Percentiles rank a stretch among this genome's conserved stretches.
phyloP scores from a whole-genome alignment of 2,797 vertebrate species.

The Prionace glauca region DNA sequence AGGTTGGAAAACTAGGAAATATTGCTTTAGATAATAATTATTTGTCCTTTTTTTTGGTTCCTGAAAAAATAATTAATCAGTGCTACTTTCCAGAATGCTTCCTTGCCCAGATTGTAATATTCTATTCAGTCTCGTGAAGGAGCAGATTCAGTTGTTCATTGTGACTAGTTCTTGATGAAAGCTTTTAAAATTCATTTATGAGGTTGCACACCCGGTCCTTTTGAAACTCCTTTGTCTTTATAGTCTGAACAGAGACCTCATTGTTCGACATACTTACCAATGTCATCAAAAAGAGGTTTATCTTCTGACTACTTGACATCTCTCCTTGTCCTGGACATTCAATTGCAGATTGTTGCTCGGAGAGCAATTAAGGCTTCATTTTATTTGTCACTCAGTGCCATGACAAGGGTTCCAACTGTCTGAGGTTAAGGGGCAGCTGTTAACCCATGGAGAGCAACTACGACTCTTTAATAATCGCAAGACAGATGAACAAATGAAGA shows the following conservation, averaged over 20 bases:
- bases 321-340: constrained; percentile 46
- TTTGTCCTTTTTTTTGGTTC: not conserved
- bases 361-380: constrained; percentile 55
- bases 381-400: constrained; percentile 53
- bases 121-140: not conserved
- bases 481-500: constrained; percentile 35
- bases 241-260: constrained; percentile 43
- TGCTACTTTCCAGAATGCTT: not conserved
- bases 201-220: not conserved
- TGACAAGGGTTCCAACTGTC: constrained; percentile 54
- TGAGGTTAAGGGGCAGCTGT: constrained; percentile 57
- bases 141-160: not conserved
- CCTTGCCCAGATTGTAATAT: not conserved
- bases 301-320: constrained; percentile 60
- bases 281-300: constrained; percentile 52
- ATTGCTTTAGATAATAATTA: not conserved
- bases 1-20: not conserved
- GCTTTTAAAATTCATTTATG: constrained; percentile 34
- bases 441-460: constrained; percentile 43
- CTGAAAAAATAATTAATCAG: not conserved
- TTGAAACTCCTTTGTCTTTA: constrained; percentile 37
- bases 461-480: constrained; percentile 12
- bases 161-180: constrained; percentile 4
- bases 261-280: constrained; percentile 39
- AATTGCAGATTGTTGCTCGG: constrained; percentile 53